Percentiles rank a stretch among this genome's conserved stretches.
Conservation (phyloP, 2,888 invertebrate species). For the Drosophila mercatorum region DNA sequence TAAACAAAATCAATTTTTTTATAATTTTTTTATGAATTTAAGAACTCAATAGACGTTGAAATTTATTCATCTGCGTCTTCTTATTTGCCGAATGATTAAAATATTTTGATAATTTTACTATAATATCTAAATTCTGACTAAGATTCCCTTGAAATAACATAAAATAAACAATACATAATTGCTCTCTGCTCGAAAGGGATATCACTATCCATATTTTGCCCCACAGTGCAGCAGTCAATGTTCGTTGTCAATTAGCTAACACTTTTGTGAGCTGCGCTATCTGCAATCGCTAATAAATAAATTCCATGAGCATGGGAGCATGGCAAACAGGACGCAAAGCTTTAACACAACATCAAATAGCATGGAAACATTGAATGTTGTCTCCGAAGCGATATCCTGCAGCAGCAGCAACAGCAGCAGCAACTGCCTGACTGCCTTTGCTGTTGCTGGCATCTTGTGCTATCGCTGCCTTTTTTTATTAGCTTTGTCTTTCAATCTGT, state of each 20-base stretch:
- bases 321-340: conserved; percentile 35
- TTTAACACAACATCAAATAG: conserved; percentile 56
- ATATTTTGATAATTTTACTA: no score
- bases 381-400: conserved; percentile 19
- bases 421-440: conserved; percentile 15
- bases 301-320: conserved; percentile 53
- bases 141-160: no score
- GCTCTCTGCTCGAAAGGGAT: background rate
- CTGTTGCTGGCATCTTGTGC: conserved; percentile 42
- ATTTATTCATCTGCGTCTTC: no score
- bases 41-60: no score
- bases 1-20: no score
- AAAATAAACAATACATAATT: background rate
- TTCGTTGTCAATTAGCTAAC: conserved; percentile 68
- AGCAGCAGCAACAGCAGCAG: conserved; percentile 16
- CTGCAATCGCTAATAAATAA: conserved; percentile 74
- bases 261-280: conserved; percentile 61
- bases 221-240: conserved; percentile 7
- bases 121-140: no score
- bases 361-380: conserved; percentile 20
- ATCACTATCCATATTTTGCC: background rate
- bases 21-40: no score
- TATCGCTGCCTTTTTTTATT: conserved; percentile 58
- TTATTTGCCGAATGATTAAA: no score
- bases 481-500: conserved; percentile 64